Percentiles rank a stretch among this genome's conserved stretches.
Evolutionary conservation across 2,888 invertebrate genomes (phyloP).

Genomic region (Leptinotarsa haldemani): DNA sequence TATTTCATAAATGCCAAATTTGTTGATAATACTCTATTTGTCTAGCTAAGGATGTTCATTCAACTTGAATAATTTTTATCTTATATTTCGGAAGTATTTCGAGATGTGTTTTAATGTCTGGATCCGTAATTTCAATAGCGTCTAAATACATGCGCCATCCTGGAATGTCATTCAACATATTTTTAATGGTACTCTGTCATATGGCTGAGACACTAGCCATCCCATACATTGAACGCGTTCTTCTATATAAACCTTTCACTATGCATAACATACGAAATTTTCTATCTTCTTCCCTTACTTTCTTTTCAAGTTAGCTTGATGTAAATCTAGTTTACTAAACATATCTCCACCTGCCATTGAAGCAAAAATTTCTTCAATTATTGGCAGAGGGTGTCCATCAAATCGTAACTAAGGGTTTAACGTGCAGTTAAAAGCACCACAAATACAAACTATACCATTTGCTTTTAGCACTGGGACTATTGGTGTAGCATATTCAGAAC

Average conservation of each 20-base stretch:
- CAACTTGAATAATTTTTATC: constrained; percentile 36
- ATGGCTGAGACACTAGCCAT: constrained; percentile 41
- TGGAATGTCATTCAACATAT: constrained; percentile 46
- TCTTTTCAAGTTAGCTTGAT: constrained; percentile 59
- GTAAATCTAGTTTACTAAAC: constrained; percentile 51
- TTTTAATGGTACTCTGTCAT: background rate
- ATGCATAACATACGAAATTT: constrained; percentile 57
- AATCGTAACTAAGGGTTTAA: constrained; percentile 28
- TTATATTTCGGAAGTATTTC: constrained; percentile 40
- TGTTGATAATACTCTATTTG: constrained; percentile 50
- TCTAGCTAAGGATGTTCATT: constrained; percentile 26
- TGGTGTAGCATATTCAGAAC: constrained; percentile 42
- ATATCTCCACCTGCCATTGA: constrained; percentile 48
- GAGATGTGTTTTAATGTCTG: constrained; percentile 43
- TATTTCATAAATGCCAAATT: constrained; percentile 49
- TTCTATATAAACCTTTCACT: constrained; percentile 56
- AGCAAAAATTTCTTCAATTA: constrained; percentile 41
- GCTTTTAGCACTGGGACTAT: constrained; percentile 43
- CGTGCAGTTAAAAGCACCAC: constrained; percentile 38
- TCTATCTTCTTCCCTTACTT: constrained; percentile 54
- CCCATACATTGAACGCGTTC: constrained; percentile 57
- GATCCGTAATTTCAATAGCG: constrained; percentile 55
- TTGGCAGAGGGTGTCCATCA: constrained; percentile 36
- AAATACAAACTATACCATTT: constrained; percentile 36
- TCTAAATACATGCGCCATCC: constrained; percentile 54